Conservation (phyloP, 1,140 invertebrate genomes). For the Sitophilus oryzae region DNA sequence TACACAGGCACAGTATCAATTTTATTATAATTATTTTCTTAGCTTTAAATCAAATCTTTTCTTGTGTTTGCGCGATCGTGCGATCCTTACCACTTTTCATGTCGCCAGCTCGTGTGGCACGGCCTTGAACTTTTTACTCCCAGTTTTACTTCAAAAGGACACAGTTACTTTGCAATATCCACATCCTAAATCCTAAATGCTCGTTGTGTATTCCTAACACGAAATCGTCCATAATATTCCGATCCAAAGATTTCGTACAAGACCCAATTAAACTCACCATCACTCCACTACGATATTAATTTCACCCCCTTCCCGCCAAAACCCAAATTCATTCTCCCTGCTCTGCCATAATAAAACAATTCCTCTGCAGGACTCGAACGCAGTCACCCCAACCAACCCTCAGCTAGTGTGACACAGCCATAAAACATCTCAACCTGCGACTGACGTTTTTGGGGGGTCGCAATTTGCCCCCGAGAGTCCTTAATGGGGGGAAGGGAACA, state of each 20-base stretch:
- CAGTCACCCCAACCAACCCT: conserved; percentile 20
- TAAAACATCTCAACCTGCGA: conserved; percentile 34
- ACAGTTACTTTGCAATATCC: too few relatives aligned
- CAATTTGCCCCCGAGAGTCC: conserved; percentile 35
- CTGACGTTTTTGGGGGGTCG: conserved; percentile 25
- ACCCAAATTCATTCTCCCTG: not conserved
- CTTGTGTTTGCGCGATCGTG: too few relatives aligned
- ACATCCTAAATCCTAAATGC: too few relatives aligned
- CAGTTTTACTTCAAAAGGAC: too few relatives aligned
- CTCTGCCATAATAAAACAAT: conserved; percentile 22
- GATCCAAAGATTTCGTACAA: conserved; percentile 21
- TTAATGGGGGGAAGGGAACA: conserved; percentile 16
- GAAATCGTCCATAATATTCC: too few relatives aligned
- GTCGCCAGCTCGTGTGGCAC: too few relatives aligned
- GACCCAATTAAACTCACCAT: not conserved
- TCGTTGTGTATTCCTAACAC: too few relatives aligned
- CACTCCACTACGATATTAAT: not conserved
- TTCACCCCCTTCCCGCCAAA: not conserved
- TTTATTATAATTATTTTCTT: too few relatives aligned
- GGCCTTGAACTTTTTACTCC: too few relatives aligned
- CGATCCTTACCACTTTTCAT: too few relatives aligned
- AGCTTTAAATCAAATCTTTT: too few relatives aligned
- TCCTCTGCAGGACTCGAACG: conserved; percentile 14
- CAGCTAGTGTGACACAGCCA: conserved; percentile 27
- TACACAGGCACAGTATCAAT: too few relatives aligned